A percentile compares a stretch with the other conserved stretches of the same genome.
These are phyloP conservation scores for Pachyseris speciosa DNA, from an alignment of 64 coral and sea anemone genomes.

Conservation along the genomic window DNA sequence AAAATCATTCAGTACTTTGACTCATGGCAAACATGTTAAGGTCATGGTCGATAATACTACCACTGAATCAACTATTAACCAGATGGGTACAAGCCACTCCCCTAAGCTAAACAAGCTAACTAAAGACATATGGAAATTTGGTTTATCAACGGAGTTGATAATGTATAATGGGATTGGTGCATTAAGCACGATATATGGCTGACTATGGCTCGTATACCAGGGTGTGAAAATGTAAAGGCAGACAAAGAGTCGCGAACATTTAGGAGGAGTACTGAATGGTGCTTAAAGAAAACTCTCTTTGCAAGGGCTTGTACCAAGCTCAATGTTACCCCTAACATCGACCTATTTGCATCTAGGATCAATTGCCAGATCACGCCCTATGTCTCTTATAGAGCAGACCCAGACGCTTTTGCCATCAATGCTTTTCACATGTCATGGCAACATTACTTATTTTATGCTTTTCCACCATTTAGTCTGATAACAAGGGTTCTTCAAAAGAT, in stretches of 20 bases:
- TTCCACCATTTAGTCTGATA: slow-evolving; percentile 43
- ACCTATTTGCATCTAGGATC: slow-evolving; percentile 52
- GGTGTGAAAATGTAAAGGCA: slow-evolving; percentile 16
- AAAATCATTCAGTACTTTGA: slow-evolving; percentile 10
- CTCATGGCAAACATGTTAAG: slow-evolving; percentile 46
- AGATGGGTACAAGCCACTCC: slow-evolving; percentile 66
- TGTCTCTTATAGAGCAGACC: too few relatives aligned
- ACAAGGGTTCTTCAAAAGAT: slow-evolving; percentile 23
- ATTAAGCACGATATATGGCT: slow-evolving; percentile 59
- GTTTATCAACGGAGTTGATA: too few relatives aligned
- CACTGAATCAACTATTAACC: slow-evolving; percentile 23
- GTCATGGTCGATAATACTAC: slow-evolving; percentile 78
- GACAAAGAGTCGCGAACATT: slow-evolving; percentile 54
- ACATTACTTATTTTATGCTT: slow-evolving; percentile 26
- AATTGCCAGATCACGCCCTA: neutral
- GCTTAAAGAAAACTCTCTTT: slow-evolving; percentile 34
- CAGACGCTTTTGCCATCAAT: slow-evolving; percentile 10
- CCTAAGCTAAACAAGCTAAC: slow-evolving; percentile 45
- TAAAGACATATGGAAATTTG: slow-evolving; percentile 33
- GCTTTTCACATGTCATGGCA: slow-evolving; percentile 26
- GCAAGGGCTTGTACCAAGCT: neutral
- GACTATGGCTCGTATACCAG: slow-evolving; percentile 38
- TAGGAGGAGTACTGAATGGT: slow-evolving; percentile 38
- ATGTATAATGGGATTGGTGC: slow-evolving; percentile 63
- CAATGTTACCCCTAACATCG: slow-evolving; percentile 19